Conservation (phyloP, 2,888 invertebrate species). For the Zygaena filipendulae region DNA sequence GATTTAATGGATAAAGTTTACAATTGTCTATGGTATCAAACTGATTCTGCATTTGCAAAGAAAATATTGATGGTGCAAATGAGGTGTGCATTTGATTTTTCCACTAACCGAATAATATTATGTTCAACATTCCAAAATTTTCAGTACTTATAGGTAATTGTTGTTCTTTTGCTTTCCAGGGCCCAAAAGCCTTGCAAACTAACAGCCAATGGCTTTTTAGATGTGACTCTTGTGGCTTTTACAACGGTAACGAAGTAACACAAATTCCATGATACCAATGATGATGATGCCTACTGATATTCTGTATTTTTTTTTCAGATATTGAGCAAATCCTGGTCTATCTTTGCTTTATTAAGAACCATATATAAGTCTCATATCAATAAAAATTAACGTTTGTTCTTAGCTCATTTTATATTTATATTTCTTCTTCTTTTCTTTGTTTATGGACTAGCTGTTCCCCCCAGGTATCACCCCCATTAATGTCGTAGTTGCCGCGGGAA, state of each 20-base stretch:
- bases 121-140: too few species aligned
- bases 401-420: too few species aligned
- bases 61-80: constrained; percentile 27
- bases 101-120: too few species aligned
- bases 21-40: constrained; percentile 31
- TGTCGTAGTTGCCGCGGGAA: too few species aligned
- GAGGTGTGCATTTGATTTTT: constrained; percentile 27
- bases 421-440: too few species aligned
- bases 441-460: too few species aligned
- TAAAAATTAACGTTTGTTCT: too few species aligned
- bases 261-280: too few species aligned
- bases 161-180: too few species aligned
- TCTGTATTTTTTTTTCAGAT: constrained; percentile 25
- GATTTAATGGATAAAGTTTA: constrained; percentile 32
- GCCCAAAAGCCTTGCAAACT: constrained; percentile 18
- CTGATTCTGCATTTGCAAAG: constrained; percentile 23
- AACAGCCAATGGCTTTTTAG: constrained; percentile 21
- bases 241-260: constrained; percentile 15
- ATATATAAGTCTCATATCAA: too few species aligned
- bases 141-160: too few species aligned
- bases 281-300: background rate
- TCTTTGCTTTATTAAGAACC: constrained; percentile 30
- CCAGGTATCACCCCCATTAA: too few species aligned
- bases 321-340: constrained; percentile 32
- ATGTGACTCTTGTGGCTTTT: constrained; percentile 19